Conservation (phyloP, 2,888 invertebrate genomes). For the Napeogenes sylphis region DNA sequence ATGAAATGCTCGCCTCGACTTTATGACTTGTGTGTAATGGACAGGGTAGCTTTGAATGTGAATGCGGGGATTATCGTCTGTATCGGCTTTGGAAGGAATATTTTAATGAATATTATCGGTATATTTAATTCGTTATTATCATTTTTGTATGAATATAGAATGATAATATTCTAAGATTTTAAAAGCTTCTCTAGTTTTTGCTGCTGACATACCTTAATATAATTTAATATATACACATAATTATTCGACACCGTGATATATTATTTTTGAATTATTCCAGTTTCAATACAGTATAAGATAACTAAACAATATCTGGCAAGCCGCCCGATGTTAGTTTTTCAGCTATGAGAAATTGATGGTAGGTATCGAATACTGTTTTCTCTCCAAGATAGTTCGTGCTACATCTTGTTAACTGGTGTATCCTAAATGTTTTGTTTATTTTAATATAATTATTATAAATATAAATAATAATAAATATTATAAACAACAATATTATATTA, state of each 20-base stretch:
- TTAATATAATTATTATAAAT: no score
- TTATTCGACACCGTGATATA: no score
- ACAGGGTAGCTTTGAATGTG: conserved; percentile 29
- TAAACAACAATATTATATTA: no score
- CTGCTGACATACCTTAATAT: no score
- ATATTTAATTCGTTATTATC: not conserved
- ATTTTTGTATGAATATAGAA: no score
- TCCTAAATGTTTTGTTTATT: no score
- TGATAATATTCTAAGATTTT: no score
- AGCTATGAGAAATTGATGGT: not conserved
- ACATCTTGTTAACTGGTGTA: not conserved
- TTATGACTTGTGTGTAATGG: conserved; percentile 36
- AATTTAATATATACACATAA: no score
- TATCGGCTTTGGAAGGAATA: conserved; percentile 14
- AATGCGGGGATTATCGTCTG: conserved; percentile 34
- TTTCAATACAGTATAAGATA: not conserved
- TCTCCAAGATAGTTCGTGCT: not conserved
- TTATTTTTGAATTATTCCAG: no score
- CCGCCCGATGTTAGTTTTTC: not conserved
- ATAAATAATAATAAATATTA: no score
- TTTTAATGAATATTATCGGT: conserved; percentile 7
- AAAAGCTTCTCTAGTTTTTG: no score
- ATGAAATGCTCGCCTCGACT: conserved; percentile 39
- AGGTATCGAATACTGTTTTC: not conserved
- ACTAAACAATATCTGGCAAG: not conserved